Base-by-base conservation (phyloP, 2,888 invertebrate genomes). In the Conomelus anceps region DNA sequence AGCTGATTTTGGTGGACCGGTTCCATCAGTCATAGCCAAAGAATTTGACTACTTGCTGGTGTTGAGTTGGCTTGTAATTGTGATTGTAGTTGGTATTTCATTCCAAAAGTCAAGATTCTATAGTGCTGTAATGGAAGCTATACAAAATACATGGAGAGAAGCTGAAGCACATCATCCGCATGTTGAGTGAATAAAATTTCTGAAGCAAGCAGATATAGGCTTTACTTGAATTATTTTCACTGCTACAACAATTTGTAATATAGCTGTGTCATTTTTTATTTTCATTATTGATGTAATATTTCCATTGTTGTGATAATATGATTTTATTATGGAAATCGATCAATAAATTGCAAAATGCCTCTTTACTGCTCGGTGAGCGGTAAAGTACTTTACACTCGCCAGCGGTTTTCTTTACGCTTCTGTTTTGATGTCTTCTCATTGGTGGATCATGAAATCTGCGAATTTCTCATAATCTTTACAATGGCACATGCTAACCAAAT, bases 61-160 rank as follows among this genome's bases (percentile, higher is more conserved):
- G 88, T 92, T 98, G 11, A 96, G 98, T 0, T 99, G 98, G 98
- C 91, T 95, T 23, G 98, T 99, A 92, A 97, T 98, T 89, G 93
- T 96, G 7, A 92, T 96, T 4, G 97, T 97, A 92, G 94, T 95
- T 23, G 93, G 96, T 88, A 96, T 97, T 92, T 97, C 96, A 92
- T 96, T 97, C 89, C 95, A 96, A 63, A 96, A 96, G 92, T 97
- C 98, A 0, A 95, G 94, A 88, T 95, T 96, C 93, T 98, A 97
- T 95, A 95, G 94, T 89, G 96, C 96, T 94, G 95, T 98, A 92
- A 95, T 97, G 0, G 98, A 98, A 93, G 96, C 96, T 93, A 94
- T 98, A 17, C 96, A 97, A 92, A 96, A 96, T 91, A 97, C 97
- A 91, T 98, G 98, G 98, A 94, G 97, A 90, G 98, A 98, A 93